These are phyloP conservation scores for Peromyscus attwateri DNA, from an alignment of 2,797 vertebrate species.

Conservation along the genomic window DNA sequence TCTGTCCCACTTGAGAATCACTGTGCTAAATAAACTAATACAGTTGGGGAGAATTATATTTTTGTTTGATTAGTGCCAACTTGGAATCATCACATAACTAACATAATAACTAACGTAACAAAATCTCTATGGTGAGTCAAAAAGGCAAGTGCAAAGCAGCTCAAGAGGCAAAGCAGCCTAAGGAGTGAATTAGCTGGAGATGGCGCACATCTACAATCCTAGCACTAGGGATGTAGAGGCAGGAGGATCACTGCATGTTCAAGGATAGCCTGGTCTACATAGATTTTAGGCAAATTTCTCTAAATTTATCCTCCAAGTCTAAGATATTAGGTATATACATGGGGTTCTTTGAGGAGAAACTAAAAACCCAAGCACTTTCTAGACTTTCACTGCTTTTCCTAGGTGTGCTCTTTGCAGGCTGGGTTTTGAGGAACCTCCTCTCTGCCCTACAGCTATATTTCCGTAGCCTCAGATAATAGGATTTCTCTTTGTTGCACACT, in stretches of 20 bases:
- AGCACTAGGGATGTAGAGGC: not conserved
- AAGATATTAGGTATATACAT: not conserved
- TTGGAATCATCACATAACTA: not conserved
- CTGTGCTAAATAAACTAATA: not conserved
- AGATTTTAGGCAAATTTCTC: not conserved
- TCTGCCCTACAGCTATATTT: not conserved
- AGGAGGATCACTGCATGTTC: not conserved
- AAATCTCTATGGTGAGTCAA: not conserved
- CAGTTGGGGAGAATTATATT: not conserved
- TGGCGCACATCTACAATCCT: not conserved
- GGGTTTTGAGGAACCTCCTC: not conserved
- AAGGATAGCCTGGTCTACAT: not conserved
- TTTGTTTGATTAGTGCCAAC: not conserved
- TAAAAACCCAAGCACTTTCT: fast-evolving
- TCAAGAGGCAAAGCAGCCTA: not conserved
- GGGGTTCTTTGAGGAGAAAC: not conserved
- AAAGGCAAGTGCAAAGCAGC: not conserved
- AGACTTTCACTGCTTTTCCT: not conserved
- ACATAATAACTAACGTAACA: not conserved
- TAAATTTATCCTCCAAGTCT: not conserved
- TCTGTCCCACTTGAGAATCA: not conserved
- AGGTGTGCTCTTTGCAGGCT: not conserved
- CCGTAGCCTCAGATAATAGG: fast-evolving
- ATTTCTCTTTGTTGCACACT: fast-evolving
- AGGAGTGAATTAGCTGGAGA: not conserved